Conservation (phyloP, 2,797 vertebrate genomes). For the Catamblyrhynchus diadema region DNA sequence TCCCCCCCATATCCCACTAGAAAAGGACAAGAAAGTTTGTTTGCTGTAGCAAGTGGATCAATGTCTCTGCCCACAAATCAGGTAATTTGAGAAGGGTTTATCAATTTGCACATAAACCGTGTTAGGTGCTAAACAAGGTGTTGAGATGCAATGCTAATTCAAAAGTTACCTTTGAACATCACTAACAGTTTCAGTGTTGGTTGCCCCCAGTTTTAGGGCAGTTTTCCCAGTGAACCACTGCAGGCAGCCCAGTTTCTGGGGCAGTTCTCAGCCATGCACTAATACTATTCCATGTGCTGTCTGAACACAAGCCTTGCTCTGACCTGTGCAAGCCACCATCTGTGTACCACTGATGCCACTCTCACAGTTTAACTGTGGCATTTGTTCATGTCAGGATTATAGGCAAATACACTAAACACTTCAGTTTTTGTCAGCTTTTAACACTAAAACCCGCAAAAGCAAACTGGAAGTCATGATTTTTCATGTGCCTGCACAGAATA, state of each 20-base stretch:
- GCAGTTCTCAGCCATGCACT: background rate
- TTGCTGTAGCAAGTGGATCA: background rate
- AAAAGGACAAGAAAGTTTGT: background rate
- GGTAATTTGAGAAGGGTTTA: background rate
- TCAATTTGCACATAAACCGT: background rate
- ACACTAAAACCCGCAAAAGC: background rate
- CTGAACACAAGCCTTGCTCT: background rate
- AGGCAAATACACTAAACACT: background rate
- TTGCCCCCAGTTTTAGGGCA: background rate
- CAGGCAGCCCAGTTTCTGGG: background rate
- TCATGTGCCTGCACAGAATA: background rate
- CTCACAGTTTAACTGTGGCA: background rate
- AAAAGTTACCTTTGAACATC: background rate
- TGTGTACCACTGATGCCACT: background rate
- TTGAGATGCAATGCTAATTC: background rate
- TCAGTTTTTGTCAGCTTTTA: background rate
- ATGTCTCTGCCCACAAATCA: background rate
- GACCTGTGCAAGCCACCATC: background rate
- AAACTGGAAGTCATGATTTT: background rate
- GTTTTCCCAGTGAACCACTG: background rate
- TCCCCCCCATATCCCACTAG: rapidly evolving
- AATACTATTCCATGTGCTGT: background rate
- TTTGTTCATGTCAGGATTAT: background rate
- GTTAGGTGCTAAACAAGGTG: background rate
- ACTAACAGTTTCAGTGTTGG: background rate